These are phyloP conservation scores for Brachionus rotundiformis DNA, from an alignment of 1,140 invertebrate species.

Conservation along the genomic window DNA sequence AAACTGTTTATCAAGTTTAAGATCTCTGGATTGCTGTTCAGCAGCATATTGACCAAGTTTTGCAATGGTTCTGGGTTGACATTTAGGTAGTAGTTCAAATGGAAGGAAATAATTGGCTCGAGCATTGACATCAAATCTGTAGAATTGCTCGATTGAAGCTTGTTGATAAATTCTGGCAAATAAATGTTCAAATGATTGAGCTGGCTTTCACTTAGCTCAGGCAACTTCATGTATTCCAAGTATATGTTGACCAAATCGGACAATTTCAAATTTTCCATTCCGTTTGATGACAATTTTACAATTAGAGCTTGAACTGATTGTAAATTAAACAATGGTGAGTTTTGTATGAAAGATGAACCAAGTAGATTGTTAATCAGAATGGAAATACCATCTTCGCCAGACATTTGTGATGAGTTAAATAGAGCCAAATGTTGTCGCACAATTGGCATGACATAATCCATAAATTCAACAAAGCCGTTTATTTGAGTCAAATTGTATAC, in stretches of 20 bases:
- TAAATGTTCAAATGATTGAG: background rate
- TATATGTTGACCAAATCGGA: background rate
- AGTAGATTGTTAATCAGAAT: background rate
- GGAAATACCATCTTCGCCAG: background rate
- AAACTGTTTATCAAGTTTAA: background rate
- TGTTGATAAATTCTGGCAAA: background rate
- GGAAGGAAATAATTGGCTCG: background rate
- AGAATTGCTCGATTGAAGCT: background rate
- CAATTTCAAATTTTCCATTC: background rate
- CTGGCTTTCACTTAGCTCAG: background rate
- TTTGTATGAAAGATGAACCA: background rate
- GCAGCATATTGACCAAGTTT: background rate
- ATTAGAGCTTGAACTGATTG: background rate
- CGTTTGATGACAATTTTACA: background rate
- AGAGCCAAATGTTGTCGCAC: background rate
- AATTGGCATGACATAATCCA: background rate
- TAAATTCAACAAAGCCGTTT: background rate
- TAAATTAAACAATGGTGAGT: background rate
- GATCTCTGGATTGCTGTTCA: background rate
- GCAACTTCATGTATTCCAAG: background rate
- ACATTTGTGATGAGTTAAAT: background rate
- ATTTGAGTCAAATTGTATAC: background rate
- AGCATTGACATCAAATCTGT: background rate
- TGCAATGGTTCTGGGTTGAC: background rate
- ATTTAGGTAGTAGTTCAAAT: slow-evolving; percentile 20